Evolutionary conservation across 2,888 invertebrate genomes (phyloP), one percentile per base, ranked within the genome.

Genomic region (Campopleginae sp.): DNA sequence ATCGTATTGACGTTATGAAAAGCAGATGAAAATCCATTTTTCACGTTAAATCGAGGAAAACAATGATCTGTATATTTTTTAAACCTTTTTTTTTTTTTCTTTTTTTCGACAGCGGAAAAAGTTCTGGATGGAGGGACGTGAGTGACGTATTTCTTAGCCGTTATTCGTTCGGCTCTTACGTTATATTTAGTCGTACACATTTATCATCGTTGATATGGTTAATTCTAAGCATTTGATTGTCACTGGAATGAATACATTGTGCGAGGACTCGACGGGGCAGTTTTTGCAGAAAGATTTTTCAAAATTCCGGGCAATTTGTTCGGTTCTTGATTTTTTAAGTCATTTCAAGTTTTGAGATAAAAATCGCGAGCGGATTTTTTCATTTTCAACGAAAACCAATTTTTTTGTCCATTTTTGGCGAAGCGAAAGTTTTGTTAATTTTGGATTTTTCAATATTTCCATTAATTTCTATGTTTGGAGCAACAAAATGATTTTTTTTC

Each of bases 241-340:
- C 87, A 88, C 86, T 88, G 89, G 87, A 89, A 89, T 88, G 87
- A 88, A 88, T 87, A 88, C 75, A 82, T 86, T 66, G 77, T 86
- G 77, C 81, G 84, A 58, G 61, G 68, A 83, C 78, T 46, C 51
- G 63, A 65, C 70, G 19, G 31, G 31, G 58, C 17, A 8, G 27
- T 38, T 54, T 76, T 70, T 42, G 31, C 75, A 14, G 27, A 46
- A 78, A 14, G 19, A 75, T 66, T 78, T 51, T 78, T 3, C 4
- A 46, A 46, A 68, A 17, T 46, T n/a, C 17, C 7, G 17, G 31
- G 27, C 68, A 46, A 27, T 23, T 31, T 31, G 6, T 8, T 66
- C 33, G 12, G 33, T 33, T 42, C n/a, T 61, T 46, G 8, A 44
- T 7, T 23, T 51, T 51, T 78, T 42, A 42, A 17, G 19, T 14